These are phyloP conservation scores for Cephus rjabovi DNA, from an alignment of 2,888 invertebrate species.

Conservation along the genomic window DNA sequence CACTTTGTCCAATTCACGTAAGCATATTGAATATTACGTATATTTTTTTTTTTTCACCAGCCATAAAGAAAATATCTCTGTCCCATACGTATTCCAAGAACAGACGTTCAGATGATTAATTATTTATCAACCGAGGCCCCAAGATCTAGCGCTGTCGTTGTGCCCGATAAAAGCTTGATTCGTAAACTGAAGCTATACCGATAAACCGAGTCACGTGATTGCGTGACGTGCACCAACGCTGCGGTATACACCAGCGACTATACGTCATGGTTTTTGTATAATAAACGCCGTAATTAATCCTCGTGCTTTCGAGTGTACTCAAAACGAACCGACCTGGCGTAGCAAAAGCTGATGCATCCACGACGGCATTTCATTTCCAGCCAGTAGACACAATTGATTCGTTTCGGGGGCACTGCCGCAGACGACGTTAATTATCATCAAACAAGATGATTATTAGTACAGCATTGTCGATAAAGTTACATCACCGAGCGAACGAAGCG, in stretches of 20 bases:
- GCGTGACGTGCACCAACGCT: background rate
- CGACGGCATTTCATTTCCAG: background rate
- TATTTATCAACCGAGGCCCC: background rate
- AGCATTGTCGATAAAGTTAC: background rate
- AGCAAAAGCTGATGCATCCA: background rate
- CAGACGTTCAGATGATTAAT: background rate
- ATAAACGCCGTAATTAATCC: slow-evolving; percentile 1
- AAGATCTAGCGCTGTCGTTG: background rate
- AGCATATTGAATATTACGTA: too few species aligned
- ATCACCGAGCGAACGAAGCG: background rate
- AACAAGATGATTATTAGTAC: background rate
- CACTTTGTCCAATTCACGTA: background rate
- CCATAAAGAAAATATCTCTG: background rate
- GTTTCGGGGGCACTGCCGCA: background rate
- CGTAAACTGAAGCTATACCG: background rate
- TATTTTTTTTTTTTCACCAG: too few species aligned
- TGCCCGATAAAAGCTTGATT: background rate
- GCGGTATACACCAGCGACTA: background rate
- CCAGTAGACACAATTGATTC: background rate
- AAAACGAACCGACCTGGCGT: background rate
- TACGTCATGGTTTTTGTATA: slow-evolving; percentile 4
- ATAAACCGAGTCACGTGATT: background rate
- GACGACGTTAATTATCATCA: background rate
- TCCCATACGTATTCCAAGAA: background rate
- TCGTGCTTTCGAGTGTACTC: background rate